Evolutionary conservation across 2,113 vertebrate genomes (phyloP), one percentile per base, ranked within the genome.

Genomic region (Tichodroma muraria): DNA sequence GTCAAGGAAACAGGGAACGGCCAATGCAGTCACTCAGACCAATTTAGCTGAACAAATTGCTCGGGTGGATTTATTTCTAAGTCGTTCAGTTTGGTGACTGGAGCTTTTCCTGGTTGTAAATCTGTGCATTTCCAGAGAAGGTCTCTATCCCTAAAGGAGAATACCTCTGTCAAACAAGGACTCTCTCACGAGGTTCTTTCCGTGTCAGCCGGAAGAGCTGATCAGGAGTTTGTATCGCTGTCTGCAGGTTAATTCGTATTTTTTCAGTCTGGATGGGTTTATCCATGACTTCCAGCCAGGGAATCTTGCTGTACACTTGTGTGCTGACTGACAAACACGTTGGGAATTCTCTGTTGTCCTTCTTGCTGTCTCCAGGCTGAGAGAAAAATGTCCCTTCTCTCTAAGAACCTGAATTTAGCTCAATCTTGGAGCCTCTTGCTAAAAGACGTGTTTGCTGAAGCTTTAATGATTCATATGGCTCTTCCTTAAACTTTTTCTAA

Each of bases 401-500:
- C 78, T 56, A 37, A 73, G 71, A 80, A 91, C 73, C 70, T 7
- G 90, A 77, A 85, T 83, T 35, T 63, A 60, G 85, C 95, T 96
- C 82, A 66, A 1, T 90, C 90, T 88, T 77, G 88, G 94, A 96
- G 85, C 30, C 68, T 91, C 38, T 96, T 85, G 90, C 96, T 95
- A 90, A 93, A 96, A 96, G 94, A 88, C 27, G 7, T 90, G 85
- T 60, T 93, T 95, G 85, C 92, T 94, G 92, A 84, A 88, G 92
- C 90, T 86, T 96, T 96, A 96, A 95, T 96, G 95, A 96, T 95
- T 96, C 92, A 94, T 93, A 78, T 92, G 85, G 86, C 94, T 96
- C 94, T 96, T 95, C 91, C 92, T 94, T 95, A 90, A 96, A 96
- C 90, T 95, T 96, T 90, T 96, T 90, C 95, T 96, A 96, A 96